Conservation (phyloP, 2,113 vertebrate species). For the Panthera uncia region DNA sequence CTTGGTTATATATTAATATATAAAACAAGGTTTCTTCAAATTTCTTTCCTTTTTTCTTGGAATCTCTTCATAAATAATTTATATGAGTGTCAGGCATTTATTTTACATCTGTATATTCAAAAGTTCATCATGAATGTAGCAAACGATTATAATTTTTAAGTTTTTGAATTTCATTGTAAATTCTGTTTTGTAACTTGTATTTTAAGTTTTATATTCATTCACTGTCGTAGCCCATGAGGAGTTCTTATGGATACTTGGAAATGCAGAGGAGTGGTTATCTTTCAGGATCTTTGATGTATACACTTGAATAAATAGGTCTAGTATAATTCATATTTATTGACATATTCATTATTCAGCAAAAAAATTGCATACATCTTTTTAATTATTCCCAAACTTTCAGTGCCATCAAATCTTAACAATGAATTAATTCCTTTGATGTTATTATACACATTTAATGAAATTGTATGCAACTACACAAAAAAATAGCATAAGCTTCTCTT, state of each 20-base stretch:
- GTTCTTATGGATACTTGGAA: neutral
- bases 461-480: neutral
- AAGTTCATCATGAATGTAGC: neutral
- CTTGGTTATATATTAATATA: neutral
- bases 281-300: neutral
- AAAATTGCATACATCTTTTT: neutral
- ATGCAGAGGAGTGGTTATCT: neutral
- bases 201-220: neutral
- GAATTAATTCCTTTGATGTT: conserved; percentile 45
- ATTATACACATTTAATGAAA: neutral
- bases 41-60: neutral
- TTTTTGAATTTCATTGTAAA: neutral
- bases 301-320: neutral
- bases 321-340: neutral
- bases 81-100: neutral
- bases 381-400: neutral
- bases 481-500: neutral
- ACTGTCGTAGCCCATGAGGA: neutral
- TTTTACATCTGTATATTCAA: neutral
- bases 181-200: neutral
- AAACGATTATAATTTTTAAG: neutral
- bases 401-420: conserved; percentile 5
- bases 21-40: neutral
- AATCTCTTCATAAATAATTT: neutral
- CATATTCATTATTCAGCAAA: neutral